These are phyloP conservation scores for Mesoligia furuncula DNA, from an alignment of 2,888 invertebrate genomes.

Conservation along the genomic window DNA sequence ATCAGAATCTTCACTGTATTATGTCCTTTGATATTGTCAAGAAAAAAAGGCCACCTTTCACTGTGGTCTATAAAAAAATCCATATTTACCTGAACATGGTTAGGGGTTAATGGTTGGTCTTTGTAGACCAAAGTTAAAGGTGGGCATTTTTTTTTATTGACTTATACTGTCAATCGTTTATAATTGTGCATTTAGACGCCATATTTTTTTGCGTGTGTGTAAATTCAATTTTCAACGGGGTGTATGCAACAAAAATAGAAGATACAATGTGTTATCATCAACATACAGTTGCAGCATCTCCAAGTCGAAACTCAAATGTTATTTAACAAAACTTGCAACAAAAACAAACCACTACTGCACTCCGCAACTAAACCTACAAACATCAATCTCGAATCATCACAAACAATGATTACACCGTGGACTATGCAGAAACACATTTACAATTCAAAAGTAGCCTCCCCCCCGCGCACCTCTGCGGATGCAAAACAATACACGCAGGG, in stretches of 20 bases:
- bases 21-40: not conserved
- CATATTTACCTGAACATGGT: too few species aligned
- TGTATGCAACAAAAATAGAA: not conserved
- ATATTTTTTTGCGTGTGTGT: too few species aligned
- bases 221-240: not conserved
- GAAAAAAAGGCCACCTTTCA: not conserved
- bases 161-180: not conserved
- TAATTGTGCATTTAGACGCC: too few species aligned
- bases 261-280: not conserved
- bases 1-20: not conserved
- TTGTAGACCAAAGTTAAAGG: too few species aligned
- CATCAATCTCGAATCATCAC: constrained; percentile 56
- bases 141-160: too few species aligned
- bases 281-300: not conserved
- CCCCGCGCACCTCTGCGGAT: constrained; percentile 23
- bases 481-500: constrained; percentile 64
- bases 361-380: constrained; percentile 31
- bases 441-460: constrained; percentile 65
- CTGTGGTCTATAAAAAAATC: too few species aligned
- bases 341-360: not conserved
- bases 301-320: not conserved
- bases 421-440: constrained; percentile 66
- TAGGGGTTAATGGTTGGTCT: too few species aligned
- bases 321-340: constrained; percentile 12
- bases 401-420: constrained; percentile 58